phyloP scores from a whole-genome alignment of 2,797 vertebrate species.

The Novumbra hubbsi region DNA sequence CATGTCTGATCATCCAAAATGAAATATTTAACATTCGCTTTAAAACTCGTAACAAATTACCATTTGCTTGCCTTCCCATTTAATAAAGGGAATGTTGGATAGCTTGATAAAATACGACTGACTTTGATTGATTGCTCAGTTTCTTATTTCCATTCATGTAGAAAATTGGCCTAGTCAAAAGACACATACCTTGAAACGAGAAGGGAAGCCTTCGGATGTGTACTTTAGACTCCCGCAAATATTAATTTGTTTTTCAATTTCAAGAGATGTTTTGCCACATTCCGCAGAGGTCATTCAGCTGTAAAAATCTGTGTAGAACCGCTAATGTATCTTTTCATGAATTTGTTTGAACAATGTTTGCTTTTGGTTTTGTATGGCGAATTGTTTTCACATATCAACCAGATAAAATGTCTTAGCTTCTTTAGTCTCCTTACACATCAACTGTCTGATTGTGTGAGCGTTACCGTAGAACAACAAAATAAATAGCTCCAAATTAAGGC shows the following conservation, averaged over 20 bases:
- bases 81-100: conserved; percentile 53
- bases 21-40: conserved; percentile 51
- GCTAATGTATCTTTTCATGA: background rate
- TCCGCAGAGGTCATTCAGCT: background rate
- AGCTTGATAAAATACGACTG: conserved; percentile 61
- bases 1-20: conserved; percentile 59
- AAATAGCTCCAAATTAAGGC: background rate
- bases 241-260: conserved; percentile 29
- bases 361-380: background rate
- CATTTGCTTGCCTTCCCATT: conserved; percentile 58
- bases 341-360: background rate
- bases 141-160: conserved; percentile 67
- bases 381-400: background rate
- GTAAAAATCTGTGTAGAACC: conserved; percentile 6
- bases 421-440: background rate
- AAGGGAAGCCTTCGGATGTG: conserved; percentile 40
- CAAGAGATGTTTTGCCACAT: conserved; percentile 11
- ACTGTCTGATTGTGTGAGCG: background rate
- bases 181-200: conserved; percentile 64
- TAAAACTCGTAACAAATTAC: conserved; percentile 54
- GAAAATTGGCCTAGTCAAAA: conserved; percentile 74
- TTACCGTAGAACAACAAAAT: background rate
- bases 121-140: conserved; percentile 76
- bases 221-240: conserved; percentile 42
- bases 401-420: background rate